phyloP scores from a whole-genome alignment of 2,888 invertebrate genomes.

The Hydriomena furcata region DNA sequence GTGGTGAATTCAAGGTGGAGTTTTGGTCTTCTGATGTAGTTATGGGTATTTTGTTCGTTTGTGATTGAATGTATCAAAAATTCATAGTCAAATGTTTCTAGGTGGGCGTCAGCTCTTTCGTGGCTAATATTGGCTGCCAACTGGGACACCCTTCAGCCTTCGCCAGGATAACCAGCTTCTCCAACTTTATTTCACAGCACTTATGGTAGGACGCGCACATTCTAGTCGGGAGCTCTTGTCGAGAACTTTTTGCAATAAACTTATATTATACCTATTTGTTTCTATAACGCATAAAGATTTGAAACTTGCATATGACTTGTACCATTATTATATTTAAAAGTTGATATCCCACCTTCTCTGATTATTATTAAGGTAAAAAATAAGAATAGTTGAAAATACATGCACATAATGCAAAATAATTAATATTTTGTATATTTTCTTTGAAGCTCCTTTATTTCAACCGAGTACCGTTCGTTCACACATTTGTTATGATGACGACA shows the following conservation, averaged over 20 bases:
- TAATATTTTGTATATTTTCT: constrained; percentile 40
- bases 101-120: constrained; percentile 64
- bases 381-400: neutral
- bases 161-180: constrained; percentile 58
- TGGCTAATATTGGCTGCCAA: constrained; percentile 49
- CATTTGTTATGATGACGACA: constrained; percentile 24
- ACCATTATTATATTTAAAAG: no score
- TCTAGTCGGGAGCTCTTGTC: no score
- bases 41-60: no score
- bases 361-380: constrained; percentile 1
- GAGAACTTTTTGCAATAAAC: no score
- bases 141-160: constrained; percentile 58
- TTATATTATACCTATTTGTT: no score
- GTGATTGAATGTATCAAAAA: no score
- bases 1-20: no score
- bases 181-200: constrained; percentile 48
- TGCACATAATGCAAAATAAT: constrained; percentile 11
- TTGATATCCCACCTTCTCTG: neutral
- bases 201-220: constrained; percentile 33
- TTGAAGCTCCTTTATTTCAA: constrained; percentile 81
- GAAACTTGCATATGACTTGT: no score
- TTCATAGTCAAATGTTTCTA: constrained; percentile 28
- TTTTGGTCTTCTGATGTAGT: no score
- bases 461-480: constrained; percentile 51
- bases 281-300: no score